Base-by-base conservation (phyloP, 1,140 invertebrate species). In the Helicorthomorpha holstii region DNA sequence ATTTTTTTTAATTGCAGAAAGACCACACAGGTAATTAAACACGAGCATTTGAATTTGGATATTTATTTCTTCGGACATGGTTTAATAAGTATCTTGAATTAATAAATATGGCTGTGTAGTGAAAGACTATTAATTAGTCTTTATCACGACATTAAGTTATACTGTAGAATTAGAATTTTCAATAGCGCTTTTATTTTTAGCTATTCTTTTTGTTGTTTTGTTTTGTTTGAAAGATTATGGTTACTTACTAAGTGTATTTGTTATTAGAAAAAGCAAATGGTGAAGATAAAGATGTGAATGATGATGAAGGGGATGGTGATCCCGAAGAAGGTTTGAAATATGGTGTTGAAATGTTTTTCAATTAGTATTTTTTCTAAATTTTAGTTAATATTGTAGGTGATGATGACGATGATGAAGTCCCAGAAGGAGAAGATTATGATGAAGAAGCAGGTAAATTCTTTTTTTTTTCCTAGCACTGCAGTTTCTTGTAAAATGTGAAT, bases 201-300 rank as follows among this genome's bases (percentile, higher is more conserved):
- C 19, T 41, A 12, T 12, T 41, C 38, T 41, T 41, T 41, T 19
- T 12, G 12, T 12, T 12, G 38, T 12, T 41, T 12, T 12, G 19
- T 12, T 12, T 67, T 56, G 53, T 52, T 58, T 42, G 60, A 64
- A 25, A 58, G 65, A n/a, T 47, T 65, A 49, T 60, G 62, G 43
- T 61, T 64, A 47, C 61, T 60, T 43, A 52, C 64, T n/a, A 53
- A 53, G 14, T 56, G 57, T 19, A 66, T 60, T 56, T 60, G 61
- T 57, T 49, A 57, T 2, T 56, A 60, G 58, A 51, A 23, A 58
- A 62, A 48, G 60, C 58, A 41, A 59, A 61, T 53, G 60, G 58
- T 16, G 60, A 61, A 27, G 59, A 60, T 10, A 59, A 59, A 12
- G 56, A 58, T 14, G 56, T 56, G n/a, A 56, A 59, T 7, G 59